Base-by-base conservation (phyloP, 37 sponge, comb jelly and placozoan genomes). In the Spongia lamella region DNA sequence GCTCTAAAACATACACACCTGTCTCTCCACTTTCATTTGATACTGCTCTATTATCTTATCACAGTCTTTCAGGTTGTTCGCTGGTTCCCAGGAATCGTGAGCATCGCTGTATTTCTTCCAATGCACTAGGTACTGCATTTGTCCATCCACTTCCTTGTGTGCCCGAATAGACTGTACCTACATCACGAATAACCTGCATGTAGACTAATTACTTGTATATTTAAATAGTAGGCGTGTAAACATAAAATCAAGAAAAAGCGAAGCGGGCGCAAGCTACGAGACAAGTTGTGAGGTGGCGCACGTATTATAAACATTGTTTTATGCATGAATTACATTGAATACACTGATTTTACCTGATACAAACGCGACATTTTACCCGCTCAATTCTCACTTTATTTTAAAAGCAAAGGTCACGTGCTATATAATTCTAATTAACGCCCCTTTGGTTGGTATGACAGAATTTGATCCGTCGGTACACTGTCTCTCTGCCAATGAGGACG, bases 81-180 rank as follows among this genome's bases (percentile, higher is more conserved):
- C 61, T n/a, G 91, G 91, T 56, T 90, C 91, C 91, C 91, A 90
- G 20, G 75, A 65, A 56, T 90, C 79, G 7, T 85, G 39, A 0
- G n/a, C 2, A 31, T 43, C 11, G 33, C 31, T 25, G 57, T 76
- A 90, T 3, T 83, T 79, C 50, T 39, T 22, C 91, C 91, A 90
- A 33, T 60, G 78, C 9, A 90, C 75, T 27, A 33, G 51, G 62
- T 86, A 90, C 20, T 79, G 32, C 19, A 36, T 17, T 24, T 50
- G 20, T 25, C 81, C 81, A 22, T 51, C 5, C 26, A 47, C 33
- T 0, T 72, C 50, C 16, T 53, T 61, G 9, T 70, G 30, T 0
- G 77, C 88, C 38, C 76, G 61, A 26, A 87, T 65, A 17, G n/a
- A 27, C 13, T 77, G 63, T 25, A 84, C 78, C 84, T 84, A 40